Conservation (phyloP, 1,140 invertebrate genomes). For the Tetramorium parvispinum region DNA sequence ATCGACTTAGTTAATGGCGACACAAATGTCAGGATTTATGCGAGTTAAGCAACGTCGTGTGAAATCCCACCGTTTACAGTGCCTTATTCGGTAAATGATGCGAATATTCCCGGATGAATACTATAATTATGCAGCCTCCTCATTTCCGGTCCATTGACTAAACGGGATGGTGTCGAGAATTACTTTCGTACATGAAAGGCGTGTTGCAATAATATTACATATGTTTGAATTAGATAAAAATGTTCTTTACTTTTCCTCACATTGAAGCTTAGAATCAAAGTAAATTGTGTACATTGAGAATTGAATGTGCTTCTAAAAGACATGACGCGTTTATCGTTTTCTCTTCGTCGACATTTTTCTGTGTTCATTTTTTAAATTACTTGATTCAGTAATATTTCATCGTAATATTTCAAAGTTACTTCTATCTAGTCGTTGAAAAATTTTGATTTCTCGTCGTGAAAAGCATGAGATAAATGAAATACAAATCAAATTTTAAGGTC, state of each 20-base stretch:
- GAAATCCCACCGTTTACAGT: neutral
- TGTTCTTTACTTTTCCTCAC: neutral
- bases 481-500: neutral
- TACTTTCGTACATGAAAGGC: neutral
- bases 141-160: neutral
- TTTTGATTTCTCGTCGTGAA: neutral
- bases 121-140: conserved; percentile 32
- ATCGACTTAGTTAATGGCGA: conserved; percentile 69
- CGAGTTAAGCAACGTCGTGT: conserved; percentile 21
- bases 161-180: neutral
- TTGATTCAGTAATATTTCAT: neutral
- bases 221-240: neutral
- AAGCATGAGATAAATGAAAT: neutral
- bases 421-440: neutral
- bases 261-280: neutral
- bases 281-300: neutral
- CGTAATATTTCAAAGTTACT: neutral
- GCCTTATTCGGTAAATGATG: conserved; percentile 33
- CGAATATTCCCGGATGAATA: conserved; percentile 34
- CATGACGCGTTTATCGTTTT: neutral
- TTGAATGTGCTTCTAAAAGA: neutral
- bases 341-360: neutral
- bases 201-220: neutral
- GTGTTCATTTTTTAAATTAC: neutral
- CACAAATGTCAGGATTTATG: conserved; percentile 43